Evolutionary conservation across 2,888 invertebrate species (phyloP), one percentile per base, ranked within the genome.

Genomic region (Blomia tropicalis): DNA sequence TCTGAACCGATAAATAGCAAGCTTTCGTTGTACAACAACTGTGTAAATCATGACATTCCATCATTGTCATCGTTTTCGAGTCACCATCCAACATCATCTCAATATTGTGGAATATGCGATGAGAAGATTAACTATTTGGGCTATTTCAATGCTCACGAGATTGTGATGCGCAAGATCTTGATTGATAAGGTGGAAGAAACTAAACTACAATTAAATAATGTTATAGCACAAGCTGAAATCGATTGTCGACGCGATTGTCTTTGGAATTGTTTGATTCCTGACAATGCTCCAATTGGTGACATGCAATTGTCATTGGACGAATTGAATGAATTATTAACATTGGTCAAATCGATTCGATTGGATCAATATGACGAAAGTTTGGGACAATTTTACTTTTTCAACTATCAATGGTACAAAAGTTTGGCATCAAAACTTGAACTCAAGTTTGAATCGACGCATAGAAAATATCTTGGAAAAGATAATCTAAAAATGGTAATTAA

Each of bases 201-300:
- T 0, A 77, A 78, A 54, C 74, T 74, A 51, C 77, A 79, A 67
- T 80, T 84, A 41, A 73, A 74, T 25, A 76, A 77, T 30, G 80
- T 83, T 77, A 80, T 83, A 2, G 75, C 79, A 14, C 77, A 78
- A 69, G 83, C 83, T 22, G 80, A 80, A 70, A 76, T 81, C 17
- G 81, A 83, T 70, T 84, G 84, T 71, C 75, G 82, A 58, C 80
- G 82, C 41, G 82, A 83, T 72, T 73, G 79, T n/a, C 73, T 84
- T 3, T 84, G 84, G 84, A 80, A 81, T 67, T 78, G 82, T 69
- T 74, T 84, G 61, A 73, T 82, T n/a, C 65, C 43, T 43, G 5
- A 17, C 11, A 3, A 31, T 29, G n/a, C 43, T 19, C 47, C 59
- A 22, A 43, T 51, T 17, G 54, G 63, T 5, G 67, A 68, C n/a